phyloP scores from a whole-genome alignment of 1,140 invertebrate genomes.

The Drosophila baimaii region DNA sequence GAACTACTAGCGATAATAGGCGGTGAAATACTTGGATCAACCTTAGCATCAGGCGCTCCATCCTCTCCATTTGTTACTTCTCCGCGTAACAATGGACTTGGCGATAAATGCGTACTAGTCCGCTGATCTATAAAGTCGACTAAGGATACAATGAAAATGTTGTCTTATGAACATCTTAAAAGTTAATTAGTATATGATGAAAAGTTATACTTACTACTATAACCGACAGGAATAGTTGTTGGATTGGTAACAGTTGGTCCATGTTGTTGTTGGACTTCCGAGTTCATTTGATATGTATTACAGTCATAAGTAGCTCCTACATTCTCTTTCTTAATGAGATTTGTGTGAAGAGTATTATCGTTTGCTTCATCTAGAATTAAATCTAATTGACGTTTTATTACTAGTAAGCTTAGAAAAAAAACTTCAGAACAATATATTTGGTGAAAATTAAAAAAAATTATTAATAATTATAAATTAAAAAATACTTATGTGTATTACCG shows the following conservation, averaged over 20 bases:
- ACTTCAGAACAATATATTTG: too few relatives aligned
- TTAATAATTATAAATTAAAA: too few relatives aligned
- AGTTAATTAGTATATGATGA: not conserved
- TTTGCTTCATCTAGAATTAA: constrained; percentile 96
- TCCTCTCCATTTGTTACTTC: constrained; percentile 35
- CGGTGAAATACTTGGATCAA: constrained; percentile 64
- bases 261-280: constrained; percentile 77
- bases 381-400: constrained; percentile 85
- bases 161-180: not conserved
- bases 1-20: constrained; percentile 37
- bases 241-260: constrained; percentile 47
- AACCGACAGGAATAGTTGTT: constrained; percentile 85
- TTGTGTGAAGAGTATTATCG: constrained; percentile 88
- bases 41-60: constrained; percentile 40
- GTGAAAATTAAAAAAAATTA: too few relatives aligned
- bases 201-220: constrained; percentile 86
- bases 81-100: constrained; percentile 58
- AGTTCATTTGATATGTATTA: constrained; percentile 94
- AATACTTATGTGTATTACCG: too few relatives aligned
- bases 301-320: constrained; percentile 91
- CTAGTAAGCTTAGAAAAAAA: constrained; percentile 1
- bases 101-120: constrained; percentile 61
- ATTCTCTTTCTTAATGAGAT: constrained; percentile 95
- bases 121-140: constrained; percentile 83
- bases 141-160: constrained; percentile 20